These are phyloP conservation scores for Microcebus ravelobensis DNA, from an alignment of 2,113 vertebrate species.

Conservation along the genomic window DNA sequence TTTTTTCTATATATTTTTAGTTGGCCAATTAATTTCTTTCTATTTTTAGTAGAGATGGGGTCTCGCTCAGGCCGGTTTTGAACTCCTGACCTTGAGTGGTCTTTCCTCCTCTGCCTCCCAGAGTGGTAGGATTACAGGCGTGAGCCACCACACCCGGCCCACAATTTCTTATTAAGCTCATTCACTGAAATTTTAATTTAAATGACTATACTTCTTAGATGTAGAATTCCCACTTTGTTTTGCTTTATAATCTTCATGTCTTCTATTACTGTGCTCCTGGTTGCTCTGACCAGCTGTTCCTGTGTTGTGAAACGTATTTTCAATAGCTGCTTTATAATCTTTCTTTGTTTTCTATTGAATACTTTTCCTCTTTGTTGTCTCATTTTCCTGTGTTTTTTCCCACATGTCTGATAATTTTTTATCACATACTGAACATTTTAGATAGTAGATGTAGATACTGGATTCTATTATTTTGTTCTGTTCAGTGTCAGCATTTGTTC, in stretches of 20 bases:
- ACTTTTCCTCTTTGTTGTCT: not conserved
- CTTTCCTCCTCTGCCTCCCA: no score
- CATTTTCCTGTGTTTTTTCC: not conserved
- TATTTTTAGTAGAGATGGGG: no score
- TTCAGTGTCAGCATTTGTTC: not conserved
- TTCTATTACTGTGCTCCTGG: not conserved
- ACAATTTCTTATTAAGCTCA: not conserved
- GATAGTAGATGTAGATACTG: not conserved
- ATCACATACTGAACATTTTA: not conserved
- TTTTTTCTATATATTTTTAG: no score
- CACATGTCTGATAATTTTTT: not conserved
- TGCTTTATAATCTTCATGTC: not conserved
- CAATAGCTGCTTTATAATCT: not conserved
- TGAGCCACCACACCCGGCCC: no score
- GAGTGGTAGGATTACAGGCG: no score
- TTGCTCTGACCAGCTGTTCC: not conserved
- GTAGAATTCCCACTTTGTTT: not conserved
- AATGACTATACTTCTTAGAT: not conserved
- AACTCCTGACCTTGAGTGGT: no score
- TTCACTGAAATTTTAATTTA: not conserved
- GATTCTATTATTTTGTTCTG: not conserved
- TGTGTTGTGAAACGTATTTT: not conserved
- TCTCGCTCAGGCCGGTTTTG: no score
- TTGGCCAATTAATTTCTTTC: no score
- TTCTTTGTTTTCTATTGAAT: not conserved